A percentile compares a stretch with the other conserved stretches of the same genome.
Evolutionary conservation across 2,888 invertebrate species (phyloP).

Genomic region (Lepidonotus clava): DNA sequence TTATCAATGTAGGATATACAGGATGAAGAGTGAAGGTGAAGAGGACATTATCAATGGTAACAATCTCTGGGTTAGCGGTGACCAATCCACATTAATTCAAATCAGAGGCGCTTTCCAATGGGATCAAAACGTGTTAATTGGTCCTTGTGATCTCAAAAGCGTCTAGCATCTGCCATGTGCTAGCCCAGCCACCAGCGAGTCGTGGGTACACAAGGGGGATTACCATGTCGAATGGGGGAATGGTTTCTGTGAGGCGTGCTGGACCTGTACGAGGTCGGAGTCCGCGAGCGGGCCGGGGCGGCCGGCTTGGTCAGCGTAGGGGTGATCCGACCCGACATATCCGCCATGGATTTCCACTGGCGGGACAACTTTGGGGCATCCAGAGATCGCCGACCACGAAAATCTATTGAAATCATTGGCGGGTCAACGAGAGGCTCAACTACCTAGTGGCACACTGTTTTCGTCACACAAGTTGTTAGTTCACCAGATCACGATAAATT

Average conservation of each 20-base stretch:
- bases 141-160: constrained; percentile 9
- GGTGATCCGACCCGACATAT: constrained; percentile 55
- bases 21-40: no score
- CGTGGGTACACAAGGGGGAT: background rate
- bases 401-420: constrained; percentile 1
- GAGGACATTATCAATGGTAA: background rate
- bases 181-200: background rate
- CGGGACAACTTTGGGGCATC: constrained; percentile 44
- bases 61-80: background rate
- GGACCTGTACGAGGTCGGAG: constrained; percentile 42
- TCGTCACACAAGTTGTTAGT: no score
- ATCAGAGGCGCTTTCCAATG: background rate
- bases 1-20: background rate
- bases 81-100: background rate
- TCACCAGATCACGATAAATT: no score
- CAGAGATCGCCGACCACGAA: constrained; percentile 33
- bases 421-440: no score
- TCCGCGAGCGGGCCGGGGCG: constrained; percentile 24
- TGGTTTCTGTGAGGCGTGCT: constrained; percentile 21
- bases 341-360: constrained; percentile 61
- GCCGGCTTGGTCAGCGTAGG: constrained; percentile 3
- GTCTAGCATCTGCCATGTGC: background rate
- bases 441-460: no score
- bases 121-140: background rate
- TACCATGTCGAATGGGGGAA: constrained; percentile 49